Evolutionary conservation across 1,140 invertebrate species (phyloP).

Genomic region (Conus ventricosus): DNA sequence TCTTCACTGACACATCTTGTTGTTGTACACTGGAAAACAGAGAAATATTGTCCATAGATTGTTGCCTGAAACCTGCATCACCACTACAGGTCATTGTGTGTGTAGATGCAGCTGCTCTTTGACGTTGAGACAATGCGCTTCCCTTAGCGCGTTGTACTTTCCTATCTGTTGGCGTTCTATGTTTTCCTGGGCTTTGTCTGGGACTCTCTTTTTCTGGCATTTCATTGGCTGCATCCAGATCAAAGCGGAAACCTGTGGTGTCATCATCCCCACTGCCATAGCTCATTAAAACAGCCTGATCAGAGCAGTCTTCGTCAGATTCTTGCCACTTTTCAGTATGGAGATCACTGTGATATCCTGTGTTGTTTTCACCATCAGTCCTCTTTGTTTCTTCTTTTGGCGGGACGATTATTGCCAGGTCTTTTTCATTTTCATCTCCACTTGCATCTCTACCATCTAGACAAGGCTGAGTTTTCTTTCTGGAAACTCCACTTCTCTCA

Average conservation of each 20-base stretch:
- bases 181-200: neutral
- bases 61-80: neutral
- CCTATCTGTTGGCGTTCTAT: neutral
- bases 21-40: neutral
- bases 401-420: neutral
- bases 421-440: neutral
- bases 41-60: neutral
- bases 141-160: neutral
- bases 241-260: conserved; percentile 25
- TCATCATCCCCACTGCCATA: conserved; percentile 4
- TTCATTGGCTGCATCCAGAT: neutral
- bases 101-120: neutral
- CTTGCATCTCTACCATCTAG: neutral
- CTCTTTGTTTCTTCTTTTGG: neutral
- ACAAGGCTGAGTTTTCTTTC: neutral
- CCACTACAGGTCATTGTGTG: neutral
- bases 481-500: neutral
- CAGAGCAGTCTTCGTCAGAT: neutral
- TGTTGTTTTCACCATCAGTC: neutral
- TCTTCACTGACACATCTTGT: neutral
- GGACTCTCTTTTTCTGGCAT: neutral
- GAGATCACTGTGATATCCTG: neutral
- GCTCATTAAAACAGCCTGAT: neutral
- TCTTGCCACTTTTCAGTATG: neutral
- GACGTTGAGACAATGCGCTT: neutral